Evolutionary conservation across 2,113 vertebrate genomes (phyloP).

Genomic region (Brachypodius melanocephalos): DNA sequence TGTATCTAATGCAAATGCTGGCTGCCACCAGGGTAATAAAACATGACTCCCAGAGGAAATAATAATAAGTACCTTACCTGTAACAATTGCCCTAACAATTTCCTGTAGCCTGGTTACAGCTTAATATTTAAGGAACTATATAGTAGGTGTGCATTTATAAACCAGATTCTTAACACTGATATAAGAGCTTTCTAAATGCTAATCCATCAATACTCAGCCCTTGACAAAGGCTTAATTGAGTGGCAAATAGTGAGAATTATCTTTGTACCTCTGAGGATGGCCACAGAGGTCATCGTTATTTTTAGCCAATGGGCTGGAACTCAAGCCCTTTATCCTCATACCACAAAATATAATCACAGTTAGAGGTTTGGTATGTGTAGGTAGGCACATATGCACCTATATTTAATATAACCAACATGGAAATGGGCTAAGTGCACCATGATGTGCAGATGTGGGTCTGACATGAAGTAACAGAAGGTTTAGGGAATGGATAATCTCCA

Average conservation of each 20-base stretch:
- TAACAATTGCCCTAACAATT: background rate
- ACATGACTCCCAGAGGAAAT: background rate
- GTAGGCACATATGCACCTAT: background rate
- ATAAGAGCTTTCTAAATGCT: background rate
- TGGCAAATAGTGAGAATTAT: background rate
- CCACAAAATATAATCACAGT: background rate
- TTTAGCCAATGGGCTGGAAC: background rate
- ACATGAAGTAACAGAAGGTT: background rate
- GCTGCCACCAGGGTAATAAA: conserved; percentile 9
- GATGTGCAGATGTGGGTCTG: background rate
- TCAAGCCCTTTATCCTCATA: background rate
- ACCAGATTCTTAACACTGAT: background rate
- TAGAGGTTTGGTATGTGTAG: background rate
- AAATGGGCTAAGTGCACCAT: background rate
- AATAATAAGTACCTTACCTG: background rate
- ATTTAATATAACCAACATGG: background rate
- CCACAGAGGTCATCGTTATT: background rate
- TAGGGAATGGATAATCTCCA: background rate
- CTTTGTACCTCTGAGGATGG: background rate
- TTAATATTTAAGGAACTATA: background rate
- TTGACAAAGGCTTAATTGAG: background rate
- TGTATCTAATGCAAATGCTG: conserved; percentile 18
- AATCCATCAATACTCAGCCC: background rate
- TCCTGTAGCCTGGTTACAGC: background rate
- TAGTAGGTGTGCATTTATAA: background rate